phyloP scores from a whole-genome alignment of 2,797 vertebrate species.

The Thripadectes ignobilis region DNA sequence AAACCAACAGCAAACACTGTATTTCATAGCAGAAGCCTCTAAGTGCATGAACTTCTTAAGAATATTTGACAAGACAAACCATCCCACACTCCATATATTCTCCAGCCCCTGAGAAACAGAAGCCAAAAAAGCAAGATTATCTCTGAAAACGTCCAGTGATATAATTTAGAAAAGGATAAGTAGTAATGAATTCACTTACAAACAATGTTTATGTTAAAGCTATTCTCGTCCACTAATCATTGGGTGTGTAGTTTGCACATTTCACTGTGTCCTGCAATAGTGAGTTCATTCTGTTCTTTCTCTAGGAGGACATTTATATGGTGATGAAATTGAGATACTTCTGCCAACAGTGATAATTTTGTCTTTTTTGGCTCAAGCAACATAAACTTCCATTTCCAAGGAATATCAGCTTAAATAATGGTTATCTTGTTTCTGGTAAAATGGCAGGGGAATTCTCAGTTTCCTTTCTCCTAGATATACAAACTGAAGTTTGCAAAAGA shows the following conservation, averaged over 20 bases:
- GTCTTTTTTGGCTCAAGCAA: conserved; percentile 48
- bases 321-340: conserved; percentile 1
- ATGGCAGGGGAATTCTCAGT: not conserved
- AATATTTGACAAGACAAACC: not conserved
- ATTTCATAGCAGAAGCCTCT: not conserved
- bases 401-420: conserved; percentile 51
- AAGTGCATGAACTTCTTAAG: not conserved
- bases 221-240: not conserved
- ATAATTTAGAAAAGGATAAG: not conserved
- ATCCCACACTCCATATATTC: not conserved
- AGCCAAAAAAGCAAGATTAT: not conserved
- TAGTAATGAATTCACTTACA: not conserved
- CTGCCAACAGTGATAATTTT: conserved; percentile 39
- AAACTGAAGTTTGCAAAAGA: not conserved
- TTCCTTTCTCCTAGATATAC: not conserved
- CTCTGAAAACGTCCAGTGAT: not conserved
- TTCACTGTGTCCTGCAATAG: not conserved
- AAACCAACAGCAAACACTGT: not conserved
- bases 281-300: not conserved
- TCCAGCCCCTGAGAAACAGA: not conserved
- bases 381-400: conserved; percentile 59
- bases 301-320: conserved; percentile 21
- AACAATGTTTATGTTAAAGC: not conserved
- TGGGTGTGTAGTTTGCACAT: not conserved
- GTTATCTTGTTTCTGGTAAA: not conserved